phyloP scores from a whole-genome alignment of 2,888 invertebrate species.

The Eueremaeus valkanovi region DNA sequence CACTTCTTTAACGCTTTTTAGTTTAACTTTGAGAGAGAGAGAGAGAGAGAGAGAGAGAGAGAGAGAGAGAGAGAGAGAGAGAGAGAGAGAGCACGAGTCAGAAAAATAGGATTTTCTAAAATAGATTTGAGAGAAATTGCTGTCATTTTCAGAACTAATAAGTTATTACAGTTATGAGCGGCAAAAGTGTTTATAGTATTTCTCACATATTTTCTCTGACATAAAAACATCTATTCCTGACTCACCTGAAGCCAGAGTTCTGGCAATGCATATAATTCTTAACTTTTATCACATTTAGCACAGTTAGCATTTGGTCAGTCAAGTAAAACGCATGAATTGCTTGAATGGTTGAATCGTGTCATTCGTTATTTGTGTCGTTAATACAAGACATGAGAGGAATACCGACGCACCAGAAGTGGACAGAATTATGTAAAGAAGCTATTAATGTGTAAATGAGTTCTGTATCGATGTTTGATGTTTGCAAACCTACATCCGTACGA shows the following conservation, averaged over 20 bases:
- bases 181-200: conserved; percentile 16
- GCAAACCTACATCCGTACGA: background rate
- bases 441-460: background rate
- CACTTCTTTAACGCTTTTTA: background rate
- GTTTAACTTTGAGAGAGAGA: background rate
- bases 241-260: conserved; percentile 9
- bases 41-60: too few species aligned
- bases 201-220: background rate
- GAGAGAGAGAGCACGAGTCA: background rate
- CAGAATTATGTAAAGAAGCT: background rate
- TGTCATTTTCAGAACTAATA: conserved; percentile 12
- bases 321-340: conserved; percentile 23
- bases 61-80: background rate
- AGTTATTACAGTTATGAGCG: background rate
- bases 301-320: conserved; percentile 35
- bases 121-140: background rate
- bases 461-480: background rate
- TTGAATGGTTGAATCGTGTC: conserved; percentile 24
- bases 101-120: too few species aligned
- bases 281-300: conserved; percentile 18
- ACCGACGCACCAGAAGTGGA: background rate
- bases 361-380: conserved; percentile 13
- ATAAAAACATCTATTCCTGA: background rate
- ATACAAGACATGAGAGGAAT: background rate
- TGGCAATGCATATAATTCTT: conserved; percentile 16